phyloP scores from a whole-genome alignment of 1,140 invertebrate genomes.

The Drosophila kurseongensis region DNA sequence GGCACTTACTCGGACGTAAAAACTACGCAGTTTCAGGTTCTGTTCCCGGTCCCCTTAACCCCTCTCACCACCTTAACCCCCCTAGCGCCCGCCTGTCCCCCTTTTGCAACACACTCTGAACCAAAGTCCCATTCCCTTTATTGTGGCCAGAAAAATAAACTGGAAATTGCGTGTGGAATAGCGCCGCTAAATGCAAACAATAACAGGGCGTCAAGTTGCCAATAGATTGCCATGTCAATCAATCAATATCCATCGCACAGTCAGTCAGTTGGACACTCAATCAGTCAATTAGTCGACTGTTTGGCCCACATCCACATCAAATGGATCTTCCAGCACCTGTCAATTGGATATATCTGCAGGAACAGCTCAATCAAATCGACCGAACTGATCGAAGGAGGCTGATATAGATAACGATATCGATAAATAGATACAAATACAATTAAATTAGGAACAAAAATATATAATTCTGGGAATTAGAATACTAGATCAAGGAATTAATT shows the following conservation, averaged over 20 bases:
- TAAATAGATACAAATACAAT: no score
- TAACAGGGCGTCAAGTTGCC: slow-evolving; percentile 61
- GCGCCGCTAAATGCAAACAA: slow-evolving; percentile 39
- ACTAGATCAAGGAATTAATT: no score
- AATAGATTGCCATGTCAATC: slow-evolving; percentile 53
- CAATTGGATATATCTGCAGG: slow-evolving; percentile 14
- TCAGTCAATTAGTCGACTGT: slow-evolving; percentile 32
- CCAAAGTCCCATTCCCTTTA: background rate
- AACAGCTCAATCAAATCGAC: slow-evolving; percentile 23
- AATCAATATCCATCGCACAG: slow-evolving; percentile 43
- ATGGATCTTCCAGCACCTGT: slow-evolving; percentile 42
- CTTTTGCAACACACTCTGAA: slow-evolving; percentile 8
- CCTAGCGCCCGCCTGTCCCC: background rate
- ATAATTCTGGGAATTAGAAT: no score
- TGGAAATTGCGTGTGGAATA: slow-evolving; percentile 17
- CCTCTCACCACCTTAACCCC: background rate
- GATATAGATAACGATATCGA: no score
- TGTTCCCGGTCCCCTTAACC: background rate
- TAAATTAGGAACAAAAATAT: no score
- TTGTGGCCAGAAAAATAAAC: slow-evolving; percentile 8
- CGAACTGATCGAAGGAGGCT: background rate
- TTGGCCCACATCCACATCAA: slow-evolving; percentile 21
- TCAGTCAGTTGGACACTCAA: slow-evolving; percentile 32
- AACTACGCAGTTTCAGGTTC: slow-evolving; percentile 30
- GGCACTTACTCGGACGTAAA: slow-evolving; percentile 10